Evolutionary conservation across 2,888 invertebrate genomes (phyloP), one percentile per base, ranked within the genome.

Genomic region (Chloroclystis v-ata): DNA sequence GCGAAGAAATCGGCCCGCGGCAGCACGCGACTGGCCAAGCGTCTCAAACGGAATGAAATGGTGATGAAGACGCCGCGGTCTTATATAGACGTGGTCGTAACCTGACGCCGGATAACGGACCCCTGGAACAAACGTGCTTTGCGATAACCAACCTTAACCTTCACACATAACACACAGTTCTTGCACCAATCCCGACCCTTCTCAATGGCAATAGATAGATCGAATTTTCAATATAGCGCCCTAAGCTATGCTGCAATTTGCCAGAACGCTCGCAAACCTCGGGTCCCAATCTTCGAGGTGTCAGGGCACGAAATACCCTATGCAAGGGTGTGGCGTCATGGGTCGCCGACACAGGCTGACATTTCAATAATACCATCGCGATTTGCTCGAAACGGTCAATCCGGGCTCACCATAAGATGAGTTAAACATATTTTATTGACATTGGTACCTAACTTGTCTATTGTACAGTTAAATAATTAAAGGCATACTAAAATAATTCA

Each of bases 101-200:
- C 87, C 86, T 87, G 87, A 84, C 87, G 84, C 83, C 82, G 83
- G 78, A 87, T 87, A 87, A 87, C 87, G 87, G 87, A 69, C 78
- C 79, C 72, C 68, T 61, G 67, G 67, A 68, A 65, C 72, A 60
- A 63, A 54, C 42, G 56, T 60, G 69, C 64, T 71, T 66, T 60
- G 54, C 77, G 61, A 82, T 61, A 70, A 58, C 66, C 64, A 57
- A 69, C 72, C 74, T 62, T 83, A 69, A 57, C 63, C 60, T 74
- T 60, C 60, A 42, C 56, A 50, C 69, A 66, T 67, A 81, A 70
- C 65, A 61, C 54, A 52, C 66, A 73, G 60, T 72, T 68, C 78
- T 59, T 59, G 54, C 48, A 57, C 53, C 48, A 49, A 55, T 59
- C 50, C 56, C 64, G 60, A 62, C 67, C 70, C 72, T 76, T 76